Conservation (phyloP, 1,140 invertebrate genomes). For the Nasonia giraulti region DNA sequence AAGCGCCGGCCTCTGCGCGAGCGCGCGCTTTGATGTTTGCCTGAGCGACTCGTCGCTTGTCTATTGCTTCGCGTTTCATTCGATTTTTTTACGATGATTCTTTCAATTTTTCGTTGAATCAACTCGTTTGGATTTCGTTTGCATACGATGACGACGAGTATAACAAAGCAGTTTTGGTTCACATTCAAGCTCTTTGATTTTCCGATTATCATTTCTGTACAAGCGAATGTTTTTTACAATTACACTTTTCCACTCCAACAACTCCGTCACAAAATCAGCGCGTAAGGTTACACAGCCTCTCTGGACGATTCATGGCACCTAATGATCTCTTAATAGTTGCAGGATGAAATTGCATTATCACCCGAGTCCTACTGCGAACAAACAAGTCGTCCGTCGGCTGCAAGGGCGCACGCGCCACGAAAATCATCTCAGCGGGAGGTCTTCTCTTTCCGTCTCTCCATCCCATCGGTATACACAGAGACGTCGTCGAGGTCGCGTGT, state of each 20-base stretch:
- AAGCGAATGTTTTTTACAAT: no score
- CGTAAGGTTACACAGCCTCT: neutral
- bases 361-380: neutral
- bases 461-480: neutral
- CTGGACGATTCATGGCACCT: neutral
- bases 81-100: neutral
- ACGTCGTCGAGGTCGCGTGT: constrained; percentile 37
- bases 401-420: constrained; percentile 36
- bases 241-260: no score
- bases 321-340: constrained; percentile 20
- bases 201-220: no score
- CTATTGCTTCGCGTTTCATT: neutral
- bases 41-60: neutral
- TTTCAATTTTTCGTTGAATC: neutral
- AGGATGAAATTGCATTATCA: constrained; percentile 48
- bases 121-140: neutral
- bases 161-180: no score
- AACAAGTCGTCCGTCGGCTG: neutral
- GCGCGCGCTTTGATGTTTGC: constrained; percentile 65
- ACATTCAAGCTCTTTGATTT: no score
- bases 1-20: constrained; percentile 62
- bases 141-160: no score
- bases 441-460: neutral
- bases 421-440: constrained; percentile 50
- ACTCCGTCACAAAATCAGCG: no score